These are phyloP conservation scores for Larimichthys polyactis DNA, from an alignment of 2,113 vertebrate genomes.

Conservation along the genomic window DNA sequence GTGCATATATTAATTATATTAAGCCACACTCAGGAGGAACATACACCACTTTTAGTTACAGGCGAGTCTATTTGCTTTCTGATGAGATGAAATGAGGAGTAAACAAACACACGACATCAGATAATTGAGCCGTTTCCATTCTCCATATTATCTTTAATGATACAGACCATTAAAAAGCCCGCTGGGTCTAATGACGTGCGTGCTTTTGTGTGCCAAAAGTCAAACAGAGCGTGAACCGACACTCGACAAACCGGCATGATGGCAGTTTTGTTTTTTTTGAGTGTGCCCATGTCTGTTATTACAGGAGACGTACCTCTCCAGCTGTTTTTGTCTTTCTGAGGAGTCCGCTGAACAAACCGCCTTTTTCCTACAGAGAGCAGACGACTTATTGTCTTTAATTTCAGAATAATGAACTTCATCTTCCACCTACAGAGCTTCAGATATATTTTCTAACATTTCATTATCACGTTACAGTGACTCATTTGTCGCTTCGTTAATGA, in stretches of 20 bases:
- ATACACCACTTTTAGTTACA: too few species aligned
- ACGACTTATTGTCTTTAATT: background rate
- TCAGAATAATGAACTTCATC: background rate
- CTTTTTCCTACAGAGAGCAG: slow-evolving; percentile 55
- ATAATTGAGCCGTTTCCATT: too few species aligned
- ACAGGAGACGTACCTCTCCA: slow-evolving; percentile 40
- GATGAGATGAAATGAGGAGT: too few species aligned
- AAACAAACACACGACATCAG: too few species aligned
- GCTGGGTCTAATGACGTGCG: background rate
- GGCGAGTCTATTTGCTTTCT: too few species aligned
- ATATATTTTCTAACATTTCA: background rate
- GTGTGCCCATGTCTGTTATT: background rate
- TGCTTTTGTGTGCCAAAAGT: background rate
- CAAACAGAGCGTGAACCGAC: too few species aligned
- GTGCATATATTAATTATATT: too few species aligned
- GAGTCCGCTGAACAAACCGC: slow-evolving; percentile 58
- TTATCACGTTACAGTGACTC: background rate
- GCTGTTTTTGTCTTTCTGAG: slow-evolving; percentile 53
- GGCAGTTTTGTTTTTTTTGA: background rate
- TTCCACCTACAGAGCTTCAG: background rate
- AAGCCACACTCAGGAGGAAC: too few species aligned
- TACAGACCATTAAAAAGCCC: background rate
- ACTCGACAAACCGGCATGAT: background rate
- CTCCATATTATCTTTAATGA: too few species aligned
- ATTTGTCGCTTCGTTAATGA: background rate